Base-by-base conservation (phyloP, 1,140 invertebrate species). In the Drosophila mayri region DNA sequence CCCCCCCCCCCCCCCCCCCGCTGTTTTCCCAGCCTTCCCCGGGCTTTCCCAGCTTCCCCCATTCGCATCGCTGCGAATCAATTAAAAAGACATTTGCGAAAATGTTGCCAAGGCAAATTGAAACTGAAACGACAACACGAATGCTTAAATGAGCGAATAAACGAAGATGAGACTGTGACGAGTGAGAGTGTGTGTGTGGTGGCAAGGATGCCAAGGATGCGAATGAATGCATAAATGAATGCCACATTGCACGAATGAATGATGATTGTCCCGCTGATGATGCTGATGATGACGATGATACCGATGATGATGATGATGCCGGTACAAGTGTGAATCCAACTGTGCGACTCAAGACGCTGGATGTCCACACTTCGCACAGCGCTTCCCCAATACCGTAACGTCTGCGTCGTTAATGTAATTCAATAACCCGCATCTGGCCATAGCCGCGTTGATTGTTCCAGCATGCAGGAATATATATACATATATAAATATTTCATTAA, bases 21-120 rank as follows among this genome's bases (percentile, higher is more conserved):
- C n/a, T 46, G 30, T 18, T 61, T 37, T 32, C 37, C 41, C 35
- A 1, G 46, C 46, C 25, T 47, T 47, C 9, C 20, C 18, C 10
- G 0, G 0, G 18, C 11, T 35, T 41, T 43, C 22, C 46, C 22
- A 10, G 22, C 10, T 18, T n/a, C 11, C n/a, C 59, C 41, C 49
- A 57, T 49, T 67, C 59, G 74, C 63, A 64, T 76, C 72, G 58
- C 59, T 61, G 71, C 61, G 76, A 88, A 87, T 83, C 83, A 88
- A 87, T 87, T 88, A 88, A 81, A 83, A 87, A 83, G 72, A 87
- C 84, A 83, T 76, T 83, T 79, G 78, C 79, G 82, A 86, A 82
- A 86, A 78, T 78, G 82, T 66, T 75, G 83, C 44, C 83, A 67
- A 68, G 75, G 70, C 59, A 87, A 82, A 79, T 82, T 82, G 79